Base-by-base conservation (phyloP, 1,140 invertebrate species). In the Batillaria attramentaria region DNA sequence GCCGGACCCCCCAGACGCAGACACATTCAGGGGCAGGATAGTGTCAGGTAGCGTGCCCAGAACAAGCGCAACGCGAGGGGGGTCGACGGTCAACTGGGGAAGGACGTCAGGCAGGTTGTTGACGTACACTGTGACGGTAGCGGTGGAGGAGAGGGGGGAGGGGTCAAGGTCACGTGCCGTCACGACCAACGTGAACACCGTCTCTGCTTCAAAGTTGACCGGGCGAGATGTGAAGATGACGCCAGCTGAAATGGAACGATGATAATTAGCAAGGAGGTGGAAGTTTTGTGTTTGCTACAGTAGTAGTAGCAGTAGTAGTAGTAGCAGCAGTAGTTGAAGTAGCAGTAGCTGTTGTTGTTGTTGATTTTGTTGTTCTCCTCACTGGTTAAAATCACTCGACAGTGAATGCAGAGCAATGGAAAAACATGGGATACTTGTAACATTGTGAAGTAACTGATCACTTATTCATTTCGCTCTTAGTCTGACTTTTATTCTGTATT, bases 1-100 rank as follows among this genome's bases (percentile, higher is more conserved):
- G 16, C 42, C 57, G 62, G 76, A 77, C 16, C 66, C 66, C 54
- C 77, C 79, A 0, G 79, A 81, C 1, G 95, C 96, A 42, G 91
- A 93, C 77, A 98, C 94, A 78, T 94, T 95, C 81, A 96, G 66
- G 43, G 77, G 88, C 68, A 98, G 94, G 83, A 94, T 95, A 0
- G 95, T 95, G 20, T 96, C 96, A 8, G 94, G 92, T 0, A 95
- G 94, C 87, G 97, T 95, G 89, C 98, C 97, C 89, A 98, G 96
- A 82, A 94, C 94, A 13, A 98, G 95, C 39, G 93, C 95, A 24
- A 89, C 89, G 39, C 84, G 80, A 79, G 92, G 92, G 24, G 86
- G 82, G 10, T 78, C 57, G 50, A 89, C 82, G 18, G 80, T 79
- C 81, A 93, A 92, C 16, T 82, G 78, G 0, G 91, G 90, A 31